Percentiles rank a stretch among this genome's conserved stretches.
phyloP scores from a whole-genome alignment of 2,113 vertebrate genomes.

The Paramisgurnus dabryanus region DNA sequence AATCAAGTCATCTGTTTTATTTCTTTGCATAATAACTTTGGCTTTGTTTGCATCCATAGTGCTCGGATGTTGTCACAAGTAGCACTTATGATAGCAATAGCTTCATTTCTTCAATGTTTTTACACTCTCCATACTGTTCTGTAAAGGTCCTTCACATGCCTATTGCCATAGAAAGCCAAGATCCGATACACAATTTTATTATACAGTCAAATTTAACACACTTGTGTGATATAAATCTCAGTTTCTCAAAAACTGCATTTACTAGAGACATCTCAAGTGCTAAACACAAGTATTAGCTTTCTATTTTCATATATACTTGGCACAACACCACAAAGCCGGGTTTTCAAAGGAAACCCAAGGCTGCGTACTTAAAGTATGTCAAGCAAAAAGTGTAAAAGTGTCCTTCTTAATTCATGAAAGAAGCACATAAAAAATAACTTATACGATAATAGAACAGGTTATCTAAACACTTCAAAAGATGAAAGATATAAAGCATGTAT shows the following conservation, averaged over 20 bases:
- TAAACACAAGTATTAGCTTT: neutral
- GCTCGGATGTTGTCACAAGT: neutral
- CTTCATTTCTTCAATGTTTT: neutral
- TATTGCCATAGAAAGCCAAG: neutral
- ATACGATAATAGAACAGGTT: neutral
- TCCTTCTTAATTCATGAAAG: conserved; percentile 29
- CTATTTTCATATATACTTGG: neutral
- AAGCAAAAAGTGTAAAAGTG: neutral
- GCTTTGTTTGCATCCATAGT: neutral
- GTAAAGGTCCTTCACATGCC: neutral
- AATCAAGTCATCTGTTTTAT: conserved; percentile 7
- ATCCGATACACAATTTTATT: neutral
- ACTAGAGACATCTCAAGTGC: neutral
- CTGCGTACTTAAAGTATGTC: neutral
- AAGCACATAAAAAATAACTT: neutral
- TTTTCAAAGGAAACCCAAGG: conserved; percentile 8
- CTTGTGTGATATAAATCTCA: neutral
- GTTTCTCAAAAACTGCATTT: neutral
- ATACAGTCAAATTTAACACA: neutral
- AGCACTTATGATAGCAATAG: neutral
- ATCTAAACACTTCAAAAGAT: conserved; percentile 11
- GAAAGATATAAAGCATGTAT: neutral
- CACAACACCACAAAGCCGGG: neutral
- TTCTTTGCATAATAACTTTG: neutral
- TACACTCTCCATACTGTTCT: neutral